Evolutionary conservation across 2,113 vertebrate genomes (phyloP), one percentile per base, ranked within the genome.

Genomic region (Genyomyrus donnyi): DNA sequence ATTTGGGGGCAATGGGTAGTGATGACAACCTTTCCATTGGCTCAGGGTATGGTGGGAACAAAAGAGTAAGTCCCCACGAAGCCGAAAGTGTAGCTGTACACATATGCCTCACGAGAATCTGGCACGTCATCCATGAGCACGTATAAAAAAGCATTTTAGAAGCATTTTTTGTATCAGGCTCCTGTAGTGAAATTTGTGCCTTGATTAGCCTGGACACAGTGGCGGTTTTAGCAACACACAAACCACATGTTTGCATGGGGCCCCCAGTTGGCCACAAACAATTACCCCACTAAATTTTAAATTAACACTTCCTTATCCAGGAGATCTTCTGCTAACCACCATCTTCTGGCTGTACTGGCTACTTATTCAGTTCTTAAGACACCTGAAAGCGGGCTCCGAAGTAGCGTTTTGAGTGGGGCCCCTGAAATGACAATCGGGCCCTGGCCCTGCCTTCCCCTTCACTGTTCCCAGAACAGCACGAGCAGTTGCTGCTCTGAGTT

Each of bases 401-500:
- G 53, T 62, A 62, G 1, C n/a, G 24, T 27, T 27, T 62, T 62
- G 8, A 62, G 58, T 11, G 58, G 58, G 8, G 58, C 1, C 53
- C 56, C 6, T 9, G 24, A 62, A 62, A 62, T 9, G 7, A 62
- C 56, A 9, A 62, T 62, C 0, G 21, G 56, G 56, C 62, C 27
- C 62, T 3, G 3, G 9, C 9, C 62, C 13, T 86, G 3, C 13
- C 17, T 31, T 87, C 53, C 10, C 42, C 52, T 49, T 6, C 80
- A 19, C 46, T 48, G 15, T 70, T 4, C 17, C 48, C 91, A 96
- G 95, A 92, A 91, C 70, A 98, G 97, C 77, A 94, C 93, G 89
- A 96, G 94, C 93, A 99, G 97, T 94, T 94, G 94, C 35, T 96
- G 93, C 89, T 96, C 96, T 0, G 98, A 97, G 70, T 94, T 92